A percentile compares a stretch with the other conserved stretches of the same genome.
Conservation (phyloP, 2,113 vertebrate species). For the Australoheros scitulus region DNA sequence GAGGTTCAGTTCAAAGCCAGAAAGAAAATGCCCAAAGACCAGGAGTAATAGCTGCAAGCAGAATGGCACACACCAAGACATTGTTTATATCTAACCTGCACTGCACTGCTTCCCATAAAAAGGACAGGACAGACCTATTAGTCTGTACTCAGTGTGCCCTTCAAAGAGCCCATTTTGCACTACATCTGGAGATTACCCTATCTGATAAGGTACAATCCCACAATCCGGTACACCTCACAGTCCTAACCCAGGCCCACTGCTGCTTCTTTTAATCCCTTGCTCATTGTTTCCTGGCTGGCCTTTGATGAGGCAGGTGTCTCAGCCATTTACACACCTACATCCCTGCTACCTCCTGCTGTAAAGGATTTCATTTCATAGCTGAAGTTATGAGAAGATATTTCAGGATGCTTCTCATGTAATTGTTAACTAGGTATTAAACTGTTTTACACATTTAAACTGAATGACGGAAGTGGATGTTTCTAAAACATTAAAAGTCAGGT, state of each 20-base stretch:
- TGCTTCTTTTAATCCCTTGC: slow-evolving; percentile 74
- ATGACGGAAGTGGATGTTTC: not conserved
- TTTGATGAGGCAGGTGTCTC: slow-evolving; percentile 75
- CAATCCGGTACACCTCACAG: slow-evolving; percentile 61
- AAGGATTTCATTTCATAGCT: not conserved
- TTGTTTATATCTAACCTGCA: slow-evolving; percentile 61
- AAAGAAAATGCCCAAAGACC: slow-evolving; percentile 15
- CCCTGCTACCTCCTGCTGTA: not conserved
- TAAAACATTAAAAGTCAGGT: slow-evolving; percentile 4
- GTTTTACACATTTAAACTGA: not conserved
- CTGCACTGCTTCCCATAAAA: slow-evolving; percentile 64
- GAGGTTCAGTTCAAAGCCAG: not conserved
- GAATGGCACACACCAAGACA: slow-evolving; percentile 21
- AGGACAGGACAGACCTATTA: slow-evolving; percentile 59
- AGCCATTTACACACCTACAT: slow-evolving; percentile 6
- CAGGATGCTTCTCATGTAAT: not conserved
- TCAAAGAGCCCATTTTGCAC: slow-evolving; percentile 80
- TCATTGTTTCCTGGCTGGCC: slow-evolving; percentile 72
- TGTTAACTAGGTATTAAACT: not conserved
- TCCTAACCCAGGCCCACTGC: slow-evolving; percentile 59
- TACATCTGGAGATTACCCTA: slow-evolving; percentile 75
- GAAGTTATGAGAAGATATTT: not conserved
- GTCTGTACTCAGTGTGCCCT: slow-evolving; percentile 65
- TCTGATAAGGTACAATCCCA: slow-evolving; percentile 67
- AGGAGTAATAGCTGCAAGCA: slow-evolving; percentile 27